phyloP scores from a whole-genome alignment of 2,113 vertebrate species.

The Micronycteris hirsuta region DNA sequence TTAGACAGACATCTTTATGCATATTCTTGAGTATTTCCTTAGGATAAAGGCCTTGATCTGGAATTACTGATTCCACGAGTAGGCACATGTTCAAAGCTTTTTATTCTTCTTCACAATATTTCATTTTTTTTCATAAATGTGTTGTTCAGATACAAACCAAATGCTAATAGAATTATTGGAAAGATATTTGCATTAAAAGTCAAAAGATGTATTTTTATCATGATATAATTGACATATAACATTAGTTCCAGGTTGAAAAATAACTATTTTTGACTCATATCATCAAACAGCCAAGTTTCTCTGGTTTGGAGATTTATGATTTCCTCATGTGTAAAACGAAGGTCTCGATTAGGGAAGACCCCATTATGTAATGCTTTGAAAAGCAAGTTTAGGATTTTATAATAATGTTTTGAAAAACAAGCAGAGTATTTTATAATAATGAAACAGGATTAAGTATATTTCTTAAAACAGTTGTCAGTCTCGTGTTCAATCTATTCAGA shows the following conservation, averaged over 20 bases:
- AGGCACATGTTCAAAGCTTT: neutral
- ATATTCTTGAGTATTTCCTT: neutral
- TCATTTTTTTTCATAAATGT: neutral
- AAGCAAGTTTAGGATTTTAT: neutral
- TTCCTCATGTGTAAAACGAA: neutral
- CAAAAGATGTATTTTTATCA: neutral
- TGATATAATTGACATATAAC: neutral
- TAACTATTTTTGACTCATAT: neutral
- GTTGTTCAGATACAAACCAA: neutral
- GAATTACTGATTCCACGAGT: neutral
- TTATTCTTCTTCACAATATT: neutral
- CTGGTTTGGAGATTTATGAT: neutral
- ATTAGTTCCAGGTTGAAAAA: neutral
- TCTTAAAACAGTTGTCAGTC: neutral
- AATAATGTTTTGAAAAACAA: slow-evolving; percentile 23
- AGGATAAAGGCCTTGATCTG: neutral
- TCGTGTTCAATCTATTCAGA: neutral
- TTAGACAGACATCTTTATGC: neutral
- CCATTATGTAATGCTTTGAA: neutral
- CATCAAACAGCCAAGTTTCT: neutral
- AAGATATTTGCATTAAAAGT: neutral
- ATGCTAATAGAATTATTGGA: neutral
- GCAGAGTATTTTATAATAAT: neutral
- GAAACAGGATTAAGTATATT: neutral
- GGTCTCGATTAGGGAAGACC: neutral